Base-by-base conservation (phyloP, 2,113 vertebrate genomes). In the Chaetorhynchus papuensis region DNA sequence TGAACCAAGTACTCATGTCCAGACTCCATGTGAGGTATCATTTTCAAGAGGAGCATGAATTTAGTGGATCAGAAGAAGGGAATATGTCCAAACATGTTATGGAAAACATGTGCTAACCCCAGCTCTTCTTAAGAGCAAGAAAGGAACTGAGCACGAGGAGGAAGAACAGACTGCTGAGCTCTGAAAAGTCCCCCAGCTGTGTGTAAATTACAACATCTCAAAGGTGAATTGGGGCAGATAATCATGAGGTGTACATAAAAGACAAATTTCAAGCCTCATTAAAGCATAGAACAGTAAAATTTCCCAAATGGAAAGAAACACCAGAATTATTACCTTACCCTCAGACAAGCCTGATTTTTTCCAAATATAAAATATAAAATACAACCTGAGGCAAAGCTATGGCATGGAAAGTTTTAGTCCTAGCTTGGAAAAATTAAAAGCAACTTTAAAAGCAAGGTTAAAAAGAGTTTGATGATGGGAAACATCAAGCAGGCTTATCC, bases 41-140 rank as follows among this genome's bases (percentile, higher is more conserved):
- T 66, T 79, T 90, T 50, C 44, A 76, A 76, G 5, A 76, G 8
- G 2, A 82, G 4, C 3, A 27, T 30, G 21, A 68, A n/a, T 79
- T 71, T 12, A 71, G 5, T 69, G 23, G 23, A 41, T 4, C 37
- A 77, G 17, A 53, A 28, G 26, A 76, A 57, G 21, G 11, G 10
- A 37, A 8, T 17, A 24, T 3, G 1, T 7, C 8, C n/a, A 68
- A 26, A 15, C 2, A 6, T 60, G 15, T 15, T 44, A 10, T 7
- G 10, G 44, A 64, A 91, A 79, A 9, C 20, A 44, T 5, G 10
- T 63, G 21, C 9, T 15, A 75, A 56, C 9, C 71, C 17, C 15
- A 3, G 3, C 3, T 66, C 24, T 78, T 88, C 37, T 17, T 26
- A 33, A 28, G 41, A 90, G 27, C 10, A 27, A 39, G 70, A 35